Conservation (phyloP, 2,888 invertebrate genomes). For the Sabatieria punctata region DNA sequence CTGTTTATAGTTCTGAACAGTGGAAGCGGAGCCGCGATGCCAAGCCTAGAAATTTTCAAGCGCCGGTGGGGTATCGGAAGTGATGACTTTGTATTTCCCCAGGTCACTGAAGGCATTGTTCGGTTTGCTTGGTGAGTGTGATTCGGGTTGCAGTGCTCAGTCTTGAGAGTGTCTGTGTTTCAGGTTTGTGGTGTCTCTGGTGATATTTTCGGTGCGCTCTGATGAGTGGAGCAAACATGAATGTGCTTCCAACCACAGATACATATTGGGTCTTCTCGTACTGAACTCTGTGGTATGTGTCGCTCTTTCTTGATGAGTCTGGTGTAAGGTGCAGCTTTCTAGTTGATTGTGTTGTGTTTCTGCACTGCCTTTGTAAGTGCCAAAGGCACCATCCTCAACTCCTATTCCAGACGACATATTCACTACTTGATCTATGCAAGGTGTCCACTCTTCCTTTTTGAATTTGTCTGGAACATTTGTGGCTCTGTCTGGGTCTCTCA, state of each 20-base stretch:
- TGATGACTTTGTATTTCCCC: constrained; percentile 78
- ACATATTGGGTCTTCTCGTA: neutral
- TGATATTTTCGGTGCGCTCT: no score
- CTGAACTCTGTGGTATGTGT: neutral
- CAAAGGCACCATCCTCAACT: constrained; percentile 59
- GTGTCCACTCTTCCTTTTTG: constrained; percentile 55
- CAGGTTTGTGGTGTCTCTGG: no score
- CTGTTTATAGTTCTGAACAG: no score
- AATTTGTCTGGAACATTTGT: constrained; percentile 57
- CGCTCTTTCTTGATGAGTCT: neutral
- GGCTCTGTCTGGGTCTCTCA: constrained; percentile 56
- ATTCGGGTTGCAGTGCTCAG: constrained; percentile 11
- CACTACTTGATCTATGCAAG: constrained; percentile 53
- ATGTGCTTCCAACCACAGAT: neutral
- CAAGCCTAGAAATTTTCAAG: constrained; percentile 65
- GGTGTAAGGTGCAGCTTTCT: neutral
- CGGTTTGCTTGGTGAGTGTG: constrained; percentile 37
- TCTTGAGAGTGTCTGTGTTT: neutral
- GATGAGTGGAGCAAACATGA: no score
- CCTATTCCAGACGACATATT: constrained; percentile 50
- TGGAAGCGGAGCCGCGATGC: no score
- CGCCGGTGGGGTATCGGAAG: constrained; percentile 76
- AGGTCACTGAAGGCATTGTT: constrained; percentile 35
- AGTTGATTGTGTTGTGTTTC: constrained; percentile 25
- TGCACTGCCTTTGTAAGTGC: constrained; percentile 38